Base-by-base conservation (phyloP, 2,888 invertebrate genomes). In the Trisateles emortualis region DNA sequence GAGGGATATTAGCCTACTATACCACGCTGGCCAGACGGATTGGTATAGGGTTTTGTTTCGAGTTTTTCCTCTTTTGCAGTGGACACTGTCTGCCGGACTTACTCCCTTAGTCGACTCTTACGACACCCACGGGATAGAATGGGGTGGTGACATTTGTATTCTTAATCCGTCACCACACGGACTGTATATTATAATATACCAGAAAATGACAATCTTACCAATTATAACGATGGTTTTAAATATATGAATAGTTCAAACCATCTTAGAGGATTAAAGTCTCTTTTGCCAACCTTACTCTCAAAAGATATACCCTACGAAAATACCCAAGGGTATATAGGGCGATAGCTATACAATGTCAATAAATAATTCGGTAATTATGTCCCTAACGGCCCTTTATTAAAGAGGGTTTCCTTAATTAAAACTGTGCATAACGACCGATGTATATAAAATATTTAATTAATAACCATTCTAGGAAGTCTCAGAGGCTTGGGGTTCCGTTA, bases 351-450 rank as follows among this genome's bases (percentile, higher is more conserved):
- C 14, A 45, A 40, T 35, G 9, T 46, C 55, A 46, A 60, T 57
- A 60, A 72, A 73, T 73, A 59, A 70, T 69, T 60, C 59, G 45
- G 65, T 61, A 67, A 73, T 67, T 63, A 60, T 58, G 53, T 50
- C 57, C 51, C 54, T 33, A 9, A 13, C 32, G 36, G 40, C 22
- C 30, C 53, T 48, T 59, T 58, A 58, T 36, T 16, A 50, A 35
- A 38, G 40, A 60, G 54, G 59, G 33, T 3, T 3, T 41, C 46
- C 51, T 68, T 71, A 71, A 68, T 69, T 69, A 71, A 69, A 69
- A 65, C 45, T 35, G 43, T 60, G 57, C 24, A 32, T 14, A 52
- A 39, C 22, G 29, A 26, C 33, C 38, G 33, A 33, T 39, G 14
- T 14, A 38, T 42, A 58, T 59, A 50, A 50, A 47, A 64, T 64